Evolutionary conservation across 1,140 invertebrate species (phyloP), one percentile per base, ranked within the genome.

Genomic region (Gryon sp.): DNA sequence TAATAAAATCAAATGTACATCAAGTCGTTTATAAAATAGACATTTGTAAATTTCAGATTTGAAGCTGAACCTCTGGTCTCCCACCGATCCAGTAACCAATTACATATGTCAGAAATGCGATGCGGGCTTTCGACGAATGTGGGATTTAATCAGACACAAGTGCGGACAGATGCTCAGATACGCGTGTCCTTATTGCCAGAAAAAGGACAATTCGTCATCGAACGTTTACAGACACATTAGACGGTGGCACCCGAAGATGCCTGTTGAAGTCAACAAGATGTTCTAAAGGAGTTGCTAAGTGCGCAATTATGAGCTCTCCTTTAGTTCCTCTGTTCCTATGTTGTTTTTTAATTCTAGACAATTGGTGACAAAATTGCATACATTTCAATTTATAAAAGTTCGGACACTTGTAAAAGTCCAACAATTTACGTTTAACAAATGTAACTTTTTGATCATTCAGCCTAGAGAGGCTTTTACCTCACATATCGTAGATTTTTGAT

Each of bases 171-270:
- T 81, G 28, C 83, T 83, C 2, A 76, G 82, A 70, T 90, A 86
- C 52, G 70, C 63, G 1, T 91, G 90, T 81, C 85, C 86, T 4
- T 84, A 85, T 55, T 90, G 88, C 70, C 75, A 78, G 9, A 87
- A 87, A 60, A 86, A 83, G 40, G 83, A 85, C 26, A 87, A 88
- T 68, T 84, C 82, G 0, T 85, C 80, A n/a, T 86, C 81, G 1
- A 85, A 82, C 55, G 83, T 86, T 36, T 90, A 84, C 76, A 83
- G 84, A 73, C 87, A 68, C 78, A 86, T 84, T 48, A 83, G 90
- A 84, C 76, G 89, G 59, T 84, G 89, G 91, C 70, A 91, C 63
- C 82, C 83, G 0, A 48, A 70, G 8, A 12, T 80, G 34, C 82
- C 82, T 0, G 82, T 84, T n/a, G 80, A 78, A 12, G 81, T 84